Conservation (phyloP, 2,113 vertebrate species). For the Ascaphus truei region DNA sequence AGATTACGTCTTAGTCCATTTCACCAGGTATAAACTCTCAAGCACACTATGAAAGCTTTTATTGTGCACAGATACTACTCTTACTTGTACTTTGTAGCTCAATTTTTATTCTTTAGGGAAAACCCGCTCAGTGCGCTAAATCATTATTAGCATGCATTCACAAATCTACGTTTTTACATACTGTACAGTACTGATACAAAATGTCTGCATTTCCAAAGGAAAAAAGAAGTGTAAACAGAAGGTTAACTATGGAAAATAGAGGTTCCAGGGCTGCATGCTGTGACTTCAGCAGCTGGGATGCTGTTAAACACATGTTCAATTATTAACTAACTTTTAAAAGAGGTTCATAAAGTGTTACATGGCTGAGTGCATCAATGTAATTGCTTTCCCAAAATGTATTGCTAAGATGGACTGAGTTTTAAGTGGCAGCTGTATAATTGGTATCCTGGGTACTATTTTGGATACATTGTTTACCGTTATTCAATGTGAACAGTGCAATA, state of each 20-base stretch:
- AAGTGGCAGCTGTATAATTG: background rate
- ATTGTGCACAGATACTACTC: background rate
- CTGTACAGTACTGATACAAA: too few relatives aligned
- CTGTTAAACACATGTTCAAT: slow-evolving; percentile 29
- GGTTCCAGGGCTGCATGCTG: slow-evolving; percentile 10
- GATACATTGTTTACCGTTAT: background rate
- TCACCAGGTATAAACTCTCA: background rate
- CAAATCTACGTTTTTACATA: too few relatives aligned
- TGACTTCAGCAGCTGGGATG: slow-evolving; percentile 20
- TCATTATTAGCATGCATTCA: too few relatives aligned
- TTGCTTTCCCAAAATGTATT: background rate
- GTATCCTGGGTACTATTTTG: background rate
- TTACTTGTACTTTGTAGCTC: background rate
- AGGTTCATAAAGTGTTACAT: slow-evolving; percentile 23
- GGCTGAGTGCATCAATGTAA: slow-evolving; percentile 5
- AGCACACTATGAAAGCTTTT: background rate
- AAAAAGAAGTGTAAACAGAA: slow-evolving; percentile 9
- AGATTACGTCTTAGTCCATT: background rate
- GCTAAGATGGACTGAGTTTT: background rate
- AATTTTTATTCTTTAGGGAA: background rate
- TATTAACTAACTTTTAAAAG: slow-evolving; percentile 33
- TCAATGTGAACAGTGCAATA: background rate
- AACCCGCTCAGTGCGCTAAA: too few relatives aligned
- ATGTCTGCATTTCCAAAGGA: background rate
- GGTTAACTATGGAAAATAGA: slow-evolving; percentile 21